A percentile compares a stretch with the other conserved stretches of the same genome.
These are phyloP conservation scores for Scatophagus argus DNA, from an alignment of 2,113 vertebrate genomes.

Conservation along the genomic window DNA sequence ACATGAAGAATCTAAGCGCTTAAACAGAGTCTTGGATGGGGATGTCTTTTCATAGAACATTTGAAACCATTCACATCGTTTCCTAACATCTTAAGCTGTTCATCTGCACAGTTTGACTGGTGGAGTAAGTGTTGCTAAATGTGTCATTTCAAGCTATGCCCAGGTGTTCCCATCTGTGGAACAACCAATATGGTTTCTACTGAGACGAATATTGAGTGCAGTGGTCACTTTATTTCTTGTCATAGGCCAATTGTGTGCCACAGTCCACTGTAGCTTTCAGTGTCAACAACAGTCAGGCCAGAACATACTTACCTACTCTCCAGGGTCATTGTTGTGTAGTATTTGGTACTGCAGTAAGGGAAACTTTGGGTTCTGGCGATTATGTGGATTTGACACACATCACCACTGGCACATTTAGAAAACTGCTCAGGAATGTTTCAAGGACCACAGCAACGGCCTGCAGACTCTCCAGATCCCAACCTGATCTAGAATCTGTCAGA, in stretches of 20 bases:
- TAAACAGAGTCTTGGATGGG: background rate
- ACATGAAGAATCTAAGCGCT: background rate
- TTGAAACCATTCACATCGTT: background rate
- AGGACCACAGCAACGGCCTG: too few relatives aligned
- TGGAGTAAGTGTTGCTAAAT: constrained; percentile 1
- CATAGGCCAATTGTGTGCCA: background rate
- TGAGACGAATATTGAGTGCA: background rate
- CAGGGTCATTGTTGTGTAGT: background rate
- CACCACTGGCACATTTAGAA: too few relatives aligned
- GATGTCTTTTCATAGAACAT: background rate
- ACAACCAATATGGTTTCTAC: background rate
- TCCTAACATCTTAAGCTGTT: background rate
- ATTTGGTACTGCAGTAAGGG: too few relatives aligned
- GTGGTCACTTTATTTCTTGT: background rate
- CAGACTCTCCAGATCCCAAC: too few relatives aligned
- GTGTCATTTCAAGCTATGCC: too few relatives aligned
- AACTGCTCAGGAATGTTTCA: too few relatives aligned
- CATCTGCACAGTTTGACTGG: background rate
- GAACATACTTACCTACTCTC: background rate
- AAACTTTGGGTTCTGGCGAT: too few relatives aligned
- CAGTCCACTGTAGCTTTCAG: background rate
- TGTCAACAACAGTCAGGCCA: background rate
- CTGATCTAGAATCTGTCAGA: too few relatives aligned
- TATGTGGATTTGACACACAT: too few relatives aligned
- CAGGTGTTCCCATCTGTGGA: too few relatives aligned